A percentile compares a stretch with the other conserved stretches of the same genome.
phyloP scores from a whole-genome alignment of 2,113 vertebrate genomes.

The Mus pahari region DNA sequence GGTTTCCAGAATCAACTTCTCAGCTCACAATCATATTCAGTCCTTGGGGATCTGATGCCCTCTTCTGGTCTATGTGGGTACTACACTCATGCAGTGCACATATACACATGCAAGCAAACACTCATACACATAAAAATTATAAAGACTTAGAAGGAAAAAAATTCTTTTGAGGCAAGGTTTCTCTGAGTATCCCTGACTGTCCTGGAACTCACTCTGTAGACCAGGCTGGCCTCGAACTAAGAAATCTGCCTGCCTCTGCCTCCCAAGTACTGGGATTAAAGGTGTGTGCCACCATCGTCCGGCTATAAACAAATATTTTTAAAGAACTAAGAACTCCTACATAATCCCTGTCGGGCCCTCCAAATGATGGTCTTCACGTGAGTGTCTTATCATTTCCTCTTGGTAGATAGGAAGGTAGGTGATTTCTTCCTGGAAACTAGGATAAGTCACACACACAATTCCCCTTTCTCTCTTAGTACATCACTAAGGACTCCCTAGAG shows the following conservation, averaged over 20 bases:
- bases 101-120: background rate
- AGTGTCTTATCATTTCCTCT: background rate
- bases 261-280: too few relatives aligned
- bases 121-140: background rate
- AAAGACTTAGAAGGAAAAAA: background rate
- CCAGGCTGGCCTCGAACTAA: too few relatives aligned
- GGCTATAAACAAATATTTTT: too few relatives aligned
- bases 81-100: background rate
- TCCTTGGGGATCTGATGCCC: background rate
- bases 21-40: background rate
- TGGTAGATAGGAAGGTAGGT: background rate
- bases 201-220: too few relatives aligned
- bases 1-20: background rate
- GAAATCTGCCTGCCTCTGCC: too few relatives aligned
- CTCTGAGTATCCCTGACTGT: background rate
- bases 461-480: background rate
- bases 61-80: background rate
- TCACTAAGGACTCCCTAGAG: background rate
- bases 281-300: background rate
- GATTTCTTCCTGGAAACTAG: background rate
- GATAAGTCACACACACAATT: background rate
- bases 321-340: background rate
- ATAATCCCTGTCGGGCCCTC: background rate
- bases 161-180: background rate
- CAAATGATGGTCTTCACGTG: background rate